A percentile compares a stretch with the other conserved stretches of the same genome.
These are phyloP conservation scores for Linepithema humile DNA, from an alignment of 1,140 invertebrate genomes.

Conservation along the genomic window DNA sequence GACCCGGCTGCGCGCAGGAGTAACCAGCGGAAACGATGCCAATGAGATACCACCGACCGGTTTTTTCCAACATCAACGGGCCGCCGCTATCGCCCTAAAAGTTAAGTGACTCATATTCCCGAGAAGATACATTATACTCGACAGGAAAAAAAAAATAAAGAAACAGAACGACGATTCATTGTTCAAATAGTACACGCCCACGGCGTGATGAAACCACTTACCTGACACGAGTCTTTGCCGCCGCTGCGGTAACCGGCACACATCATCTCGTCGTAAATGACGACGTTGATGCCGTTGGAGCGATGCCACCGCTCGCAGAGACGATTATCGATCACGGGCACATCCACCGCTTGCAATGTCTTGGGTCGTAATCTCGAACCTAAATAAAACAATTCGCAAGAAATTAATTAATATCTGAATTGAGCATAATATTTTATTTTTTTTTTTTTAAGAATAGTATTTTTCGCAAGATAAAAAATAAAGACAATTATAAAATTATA, in stretches of 20 bases:
- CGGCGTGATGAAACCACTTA: conserved; percentile 75
- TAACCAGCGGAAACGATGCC: conserved; percentile 97
- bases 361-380: conserved; percentile 95
- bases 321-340: conserved; percentile 95
- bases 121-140: too few relatives aligned
- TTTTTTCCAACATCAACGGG: conserved; percentile 94
- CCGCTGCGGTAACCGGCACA: conserved; percentile 97
- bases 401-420: neutral
- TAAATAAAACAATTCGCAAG: conserved; percentile 19
- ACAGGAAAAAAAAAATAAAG: neutral
- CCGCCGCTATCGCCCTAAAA: conserved; percentile 94
- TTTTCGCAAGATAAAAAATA: neutral
- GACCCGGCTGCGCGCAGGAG: conserved; percentile 95
- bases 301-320: conserved; percentile 93
- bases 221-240: conserved; percentile 93
- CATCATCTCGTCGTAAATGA: conserved; percentile 98
- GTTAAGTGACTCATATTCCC: neutral
- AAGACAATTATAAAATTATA: neutral
- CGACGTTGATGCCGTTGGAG: conserved; percentile 94
- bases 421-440: neutral
- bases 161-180: neutral
- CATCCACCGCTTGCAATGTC: conserved; percentile 96
- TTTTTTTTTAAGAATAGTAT: neutral
- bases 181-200: conserved; percentile 39
- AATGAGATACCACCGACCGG: conserved; percentile 94